phyloP scores from a whole-genome alignment of 2,888 invertebrate species.

The Alsophila aescularia region DNA sequence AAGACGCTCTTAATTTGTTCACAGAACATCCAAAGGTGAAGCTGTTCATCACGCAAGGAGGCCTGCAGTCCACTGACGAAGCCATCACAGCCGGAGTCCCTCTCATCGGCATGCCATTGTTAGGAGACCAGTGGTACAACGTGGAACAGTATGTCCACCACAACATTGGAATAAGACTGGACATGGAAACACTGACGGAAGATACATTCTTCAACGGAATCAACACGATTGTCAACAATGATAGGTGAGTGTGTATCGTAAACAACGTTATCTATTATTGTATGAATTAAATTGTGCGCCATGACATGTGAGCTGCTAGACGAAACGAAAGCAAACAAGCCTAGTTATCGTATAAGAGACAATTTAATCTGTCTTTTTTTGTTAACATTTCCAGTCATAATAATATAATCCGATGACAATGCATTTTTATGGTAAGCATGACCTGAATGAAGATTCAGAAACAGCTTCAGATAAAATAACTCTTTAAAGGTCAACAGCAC shows the following conservation, averaged over 20 bases:
- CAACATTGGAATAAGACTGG: conserved; percentile 51
- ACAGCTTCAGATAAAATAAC: too few relatives aligned
- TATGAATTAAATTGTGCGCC: too few relatives aligned
- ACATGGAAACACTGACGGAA: conserved; percentile 45
- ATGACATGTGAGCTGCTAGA: too few relatives aligned
- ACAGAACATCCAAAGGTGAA: conserved; percentile 64
- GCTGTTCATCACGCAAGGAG: conserved; percentile 67
- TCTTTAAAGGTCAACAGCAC: too few relatives aligned
- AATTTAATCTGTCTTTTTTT: too few relatives aligned
- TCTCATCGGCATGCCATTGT: conserved; percentile 57
- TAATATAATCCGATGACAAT: too few relatives aligned
- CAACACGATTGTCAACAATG: conserved; percentile 29
- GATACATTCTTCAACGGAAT: conserved; percentile 41
- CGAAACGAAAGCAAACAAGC: too few relatives aligned
- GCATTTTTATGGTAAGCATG: too few relatives aligned
- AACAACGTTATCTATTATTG: too few relatives aligned
- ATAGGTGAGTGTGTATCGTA: conserved; percentile 34
- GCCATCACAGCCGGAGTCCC: conserved; percentile 58
- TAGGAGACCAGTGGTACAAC: conserved; percentile 62
- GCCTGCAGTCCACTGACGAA: conserved; percentile 65
- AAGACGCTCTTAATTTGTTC: conserved; percentile 5
- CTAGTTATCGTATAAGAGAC: too few relatives aligned
- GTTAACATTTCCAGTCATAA: too few relatives aligned
- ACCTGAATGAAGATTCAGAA: too few relatives aligned
- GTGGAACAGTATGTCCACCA: conserved; percentile 44